Percentiles rank a stretch among this genome's conserved stretches.
These are phyloP conservation scores for Philereme transversata DNA, from an alignment of 2,888 invertebrate genomes.

Conservation along the genomic window DNA sequence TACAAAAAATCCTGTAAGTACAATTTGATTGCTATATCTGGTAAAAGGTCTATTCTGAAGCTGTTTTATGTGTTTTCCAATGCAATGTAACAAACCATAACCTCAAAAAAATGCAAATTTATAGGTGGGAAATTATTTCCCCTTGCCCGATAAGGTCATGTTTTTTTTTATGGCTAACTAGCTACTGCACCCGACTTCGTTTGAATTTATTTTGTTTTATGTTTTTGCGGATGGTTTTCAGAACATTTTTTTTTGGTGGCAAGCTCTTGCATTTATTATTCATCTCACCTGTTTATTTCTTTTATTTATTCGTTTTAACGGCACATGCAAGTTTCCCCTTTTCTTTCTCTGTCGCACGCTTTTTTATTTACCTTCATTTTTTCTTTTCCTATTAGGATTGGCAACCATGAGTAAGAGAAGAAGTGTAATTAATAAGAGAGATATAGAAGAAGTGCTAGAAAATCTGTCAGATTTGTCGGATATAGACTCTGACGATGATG, in stretches of 20 bases:
- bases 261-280: slow-evolving; percentile 1
- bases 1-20: slow-evolving; percentile 1
- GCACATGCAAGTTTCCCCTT: slow-evolving; percentile 1
- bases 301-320: neutral
- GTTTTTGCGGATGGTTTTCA: slow-evolving; percentile 1
- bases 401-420: neutral
- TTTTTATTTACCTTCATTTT: neutral
- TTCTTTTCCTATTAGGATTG: slow-evolving; percentile 1
- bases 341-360: slow-evolving; percentile 1
- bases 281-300: neutral
- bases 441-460: slow-evolving; percentile 5
- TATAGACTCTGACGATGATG: no score
- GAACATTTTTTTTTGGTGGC: slow-evolving; percentile 1
- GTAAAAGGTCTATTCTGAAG: slow-evolving; percentile 1
- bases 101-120: slow-evolving; percentile 1
- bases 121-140: slow-evolving; percentile 1
- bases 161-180: neutral
- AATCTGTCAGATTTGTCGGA: no score
- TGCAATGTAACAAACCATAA: slow-evolving; percentile 1
- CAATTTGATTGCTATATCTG: slow-evolving; percentile 1
- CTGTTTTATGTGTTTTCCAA: slow-evolving; percentile 1
- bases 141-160: slow-evolving; percentile 1
- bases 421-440: neutral
- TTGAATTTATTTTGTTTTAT: slow-evolving; percentile 1
- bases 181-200: slow-evolving; percentile 1